Base-by-base conservation (phyloP, 2,888 invertebrate genomes). In the Neoitamus cyanurus region DNA sequence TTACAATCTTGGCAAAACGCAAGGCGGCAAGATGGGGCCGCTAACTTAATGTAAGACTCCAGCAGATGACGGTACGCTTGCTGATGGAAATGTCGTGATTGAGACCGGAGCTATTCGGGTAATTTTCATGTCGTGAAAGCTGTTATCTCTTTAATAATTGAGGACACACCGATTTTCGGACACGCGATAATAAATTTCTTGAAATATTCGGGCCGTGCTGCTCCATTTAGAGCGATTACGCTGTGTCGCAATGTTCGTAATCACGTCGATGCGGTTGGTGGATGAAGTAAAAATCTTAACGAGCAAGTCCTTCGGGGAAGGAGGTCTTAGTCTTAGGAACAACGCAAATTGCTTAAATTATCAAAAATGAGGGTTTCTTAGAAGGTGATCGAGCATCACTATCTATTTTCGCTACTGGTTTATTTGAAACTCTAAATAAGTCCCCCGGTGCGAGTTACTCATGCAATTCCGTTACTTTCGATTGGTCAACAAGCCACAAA, bases 11-110 rank as follows among this genome's bases (percentile, higher is more conserved):
- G 28, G 48, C 3, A 58, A 58, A 78, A 78, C 15, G 48, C 58
- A 58, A 34, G 58, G 34, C 78, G 48, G 75, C 20, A 58, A 70
- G 70, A 30, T n/a, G 70, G 69, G 11, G 34, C 34, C 78, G 34
- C 78, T n/a, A 48, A 34, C 42, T 78, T 48, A 28, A 78, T 20
- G 48, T 46, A 15, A 48, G 48, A 31, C 20, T 15, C n/a, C 13
- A 20, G 31, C n/a, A 48, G 48, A 48, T 48, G 48, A 78, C 78
- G 78, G 42, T 78, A n/a, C 58, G 31, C 28, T 58, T 25, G 15
- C 48, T 58, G 78, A 78, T 78, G 28, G 48, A 48, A 78, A 48
- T 78, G 48, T 78, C 78, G 78, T 78, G 78, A 78, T 78, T 78
- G 31, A 31, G 48, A 31, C 78, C 30, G 15, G 58, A 78, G 31